Evolutionary conservation across 37 sponge, comb jelly and placozoan species (phyloP), one percentile per base, ranked within the genome.

Genomic region (Aplysina aerophoba): DNA sequence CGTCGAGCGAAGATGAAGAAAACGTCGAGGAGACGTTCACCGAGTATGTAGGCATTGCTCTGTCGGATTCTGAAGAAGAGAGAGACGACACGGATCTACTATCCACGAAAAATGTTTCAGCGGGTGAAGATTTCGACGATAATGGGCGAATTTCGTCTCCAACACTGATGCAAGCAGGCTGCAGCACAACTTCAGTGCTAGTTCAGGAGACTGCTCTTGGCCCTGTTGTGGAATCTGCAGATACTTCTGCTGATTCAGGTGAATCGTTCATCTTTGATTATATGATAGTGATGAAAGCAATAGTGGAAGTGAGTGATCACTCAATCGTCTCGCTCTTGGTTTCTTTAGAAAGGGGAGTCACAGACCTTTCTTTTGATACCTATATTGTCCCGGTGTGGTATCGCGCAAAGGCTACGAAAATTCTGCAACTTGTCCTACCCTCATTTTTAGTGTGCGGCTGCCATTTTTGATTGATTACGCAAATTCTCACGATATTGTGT

Each of bases 201-300:
- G 19, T 58, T 58, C 59, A 58, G 59, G 59, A 58, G 15, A 19
- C 59, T 19, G 19, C 59, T 58, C 59, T 19, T 58, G 59, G 19
- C 19, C 59, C 59, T 58, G 59, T 58, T 19, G 59, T 58, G 59
- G 59, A 58, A 58, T 58, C 59, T 58, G 59, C 59, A 58, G 59
- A 58, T 58, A 58, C 59, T 58, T 58, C 59, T 58, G 19, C 59
- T 20, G 59, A 58, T 58, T 58, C 59, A 58, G 59, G 19, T 58
- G 59, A 58, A 58, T 58, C 19, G 15, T 15, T 58, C 59, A 58
- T 58, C 59, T 58, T 19, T 19, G 59, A 58, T 58, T 58, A 20
- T n/a, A n/a, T 19, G 59, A 58, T 58, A 15, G 15, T 58, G 59
- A 58, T 58, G 59, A 58, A 58, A 58, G 59, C 59, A 58, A 58